Evolutionary conservation across 2,797 vertebrate genomes (phyloP).

Genomic region (Microcaecilia unicolor): DNA sequence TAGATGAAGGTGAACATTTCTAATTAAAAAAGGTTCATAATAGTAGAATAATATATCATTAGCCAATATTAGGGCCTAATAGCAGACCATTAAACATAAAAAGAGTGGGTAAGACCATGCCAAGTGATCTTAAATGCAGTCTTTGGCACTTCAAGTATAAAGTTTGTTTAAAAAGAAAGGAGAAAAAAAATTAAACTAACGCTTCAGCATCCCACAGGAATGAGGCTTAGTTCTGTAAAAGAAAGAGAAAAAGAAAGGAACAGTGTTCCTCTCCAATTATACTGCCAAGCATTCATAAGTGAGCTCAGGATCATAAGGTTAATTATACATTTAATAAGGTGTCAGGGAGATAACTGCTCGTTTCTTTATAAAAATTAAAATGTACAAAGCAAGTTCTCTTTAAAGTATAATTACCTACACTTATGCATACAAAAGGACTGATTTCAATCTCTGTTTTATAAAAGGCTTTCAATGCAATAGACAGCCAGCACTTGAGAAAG

Average conservation of each 20-base stretch:
- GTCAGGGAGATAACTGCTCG: slow-evolving; percentile 79
- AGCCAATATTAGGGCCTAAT: slow-evolving; percentile 15
- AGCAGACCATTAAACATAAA: slow-evolving; percentile 9
- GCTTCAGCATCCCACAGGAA: slow-evolving; percentile 51
- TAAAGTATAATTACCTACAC: slow-evolving; percentile 86
- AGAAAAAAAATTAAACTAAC: slow-evolving; percentile 47
- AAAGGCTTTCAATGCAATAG: slow-evolving; percentile 69
- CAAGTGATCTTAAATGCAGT: slow-evolving; percentile 14
- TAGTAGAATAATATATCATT: slow-evolving; percentile 15
- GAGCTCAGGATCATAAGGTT: slow-evolving; percentile 77
- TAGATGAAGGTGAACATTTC: slow-evolving; percentile 12
- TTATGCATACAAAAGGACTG: slow-evolving; percentile 77
- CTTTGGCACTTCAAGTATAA: slow-evolving; percentile 32
- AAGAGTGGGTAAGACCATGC: slow-evolving; percentile 1
- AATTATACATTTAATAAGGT: slow-evolving; percentile 88
- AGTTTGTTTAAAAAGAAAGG: slow-evolving; percentile 54
- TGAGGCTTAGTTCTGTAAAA: slow-evolving; percentile 56
- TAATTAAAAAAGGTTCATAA: slow-evolving; percentile 21
- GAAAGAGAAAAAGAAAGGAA: slow-evolving; percentile 48
- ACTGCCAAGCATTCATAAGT: slow-evolving; percentile 74
- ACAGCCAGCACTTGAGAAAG: slow-evolving; percentile 51
- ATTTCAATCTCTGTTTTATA: slow-evolving; percentile 75
- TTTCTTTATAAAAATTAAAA: slow-evolving; percentile 93
- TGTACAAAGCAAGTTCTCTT: slow-evolving; percentile 75
- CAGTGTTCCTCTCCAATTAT: slow-evolving; percentile 68